Conservation (phyloP, 2,888 invertebrate species). For the Tanypteryx hageni region DNA sequence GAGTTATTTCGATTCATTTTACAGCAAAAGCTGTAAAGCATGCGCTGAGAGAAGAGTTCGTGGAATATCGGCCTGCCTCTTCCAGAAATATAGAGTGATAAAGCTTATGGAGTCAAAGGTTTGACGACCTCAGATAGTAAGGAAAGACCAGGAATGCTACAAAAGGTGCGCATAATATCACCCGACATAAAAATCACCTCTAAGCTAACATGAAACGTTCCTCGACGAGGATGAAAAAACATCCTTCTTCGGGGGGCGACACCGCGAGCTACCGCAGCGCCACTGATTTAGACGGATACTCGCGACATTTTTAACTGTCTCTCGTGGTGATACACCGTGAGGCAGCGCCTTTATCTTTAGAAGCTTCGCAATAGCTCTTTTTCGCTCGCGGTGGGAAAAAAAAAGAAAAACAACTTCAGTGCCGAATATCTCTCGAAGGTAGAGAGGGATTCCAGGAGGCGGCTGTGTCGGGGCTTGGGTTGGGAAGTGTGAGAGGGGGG, state of each 20-base stretch:
- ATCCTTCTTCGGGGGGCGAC: neutral
- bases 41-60: no score
- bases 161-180: neutral
- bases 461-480: no score
- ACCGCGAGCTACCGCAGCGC: neutral
- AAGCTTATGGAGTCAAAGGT: no score
- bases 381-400: neutral
- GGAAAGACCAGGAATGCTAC: neutral
- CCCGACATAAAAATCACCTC: slow-evolving; percentile 3
- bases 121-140: no score
- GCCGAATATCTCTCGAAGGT: neutral
- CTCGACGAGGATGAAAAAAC: neutral
- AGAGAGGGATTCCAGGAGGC: neutral
- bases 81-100: no score
- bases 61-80: no score
- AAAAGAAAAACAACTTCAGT: neutral
- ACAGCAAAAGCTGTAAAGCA: no score
- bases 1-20: no score
- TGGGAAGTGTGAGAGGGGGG: no score
- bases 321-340: neutral
- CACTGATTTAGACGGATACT: slow-evolving; percentile 19
- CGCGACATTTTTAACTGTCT: slow-evolving; percentile 32
- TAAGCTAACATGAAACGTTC: neutral
- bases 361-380: slow-evolving; percentile 10
- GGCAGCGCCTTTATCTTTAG: slow-evolving; percentile 19